Percentiles rank a stretch among this genome's conserved stretches.
These are phyloP conservation scores for Saguinus imperator DNA, from an alignment of 2,113 vertebrate genomes.

Conservation along the genomic window DNA sequence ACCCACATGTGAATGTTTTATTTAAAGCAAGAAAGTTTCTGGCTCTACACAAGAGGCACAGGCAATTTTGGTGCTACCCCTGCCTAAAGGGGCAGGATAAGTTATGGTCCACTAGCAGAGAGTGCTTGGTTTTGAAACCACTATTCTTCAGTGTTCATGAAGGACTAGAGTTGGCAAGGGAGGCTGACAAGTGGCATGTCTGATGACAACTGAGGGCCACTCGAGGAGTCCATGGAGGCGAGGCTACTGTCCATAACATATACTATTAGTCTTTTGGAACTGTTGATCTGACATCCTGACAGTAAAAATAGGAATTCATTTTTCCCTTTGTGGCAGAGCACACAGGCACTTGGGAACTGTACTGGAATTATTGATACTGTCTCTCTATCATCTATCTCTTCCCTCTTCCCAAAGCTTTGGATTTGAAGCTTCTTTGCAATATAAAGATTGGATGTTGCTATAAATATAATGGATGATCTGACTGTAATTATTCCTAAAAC, in stretches of 20 bases:
- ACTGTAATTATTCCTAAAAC: slow-evolving; percentile 37
- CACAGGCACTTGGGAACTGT: not conserved
- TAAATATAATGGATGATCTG: slow-evolving; percentile 12
- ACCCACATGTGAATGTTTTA: not conserved
- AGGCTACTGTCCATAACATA: not conserved
- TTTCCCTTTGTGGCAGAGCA: not conserved
- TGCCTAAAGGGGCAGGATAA: not conserved
- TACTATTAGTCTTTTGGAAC: not conserved
- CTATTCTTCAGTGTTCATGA: not conserved
- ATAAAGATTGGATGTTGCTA: not conserved
- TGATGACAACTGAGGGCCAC: not conserved
- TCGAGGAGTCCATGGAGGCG: not conserved
- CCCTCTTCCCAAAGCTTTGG: not conserved
- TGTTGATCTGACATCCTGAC: not conserved
- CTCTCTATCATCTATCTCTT: not conserved
- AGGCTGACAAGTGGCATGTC: not conserved
- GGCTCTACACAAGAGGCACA: not conserved
- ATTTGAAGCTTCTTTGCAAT: not conserved
- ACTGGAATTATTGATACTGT: not conserved
- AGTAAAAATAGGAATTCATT: slow-evolving; percentile 1
- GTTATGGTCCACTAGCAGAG: not conserved
- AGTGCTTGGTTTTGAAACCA: not conserved
- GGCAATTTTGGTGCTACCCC: not conserved
- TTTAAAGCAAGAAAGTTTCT: slow-evolving; percentile 26
- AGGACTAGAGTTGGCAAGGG: not conserved